Evolutionary conservation across 1,140 invertebrate genomes (phyloP).

Genomic region (Linepithema humile): DNA sequence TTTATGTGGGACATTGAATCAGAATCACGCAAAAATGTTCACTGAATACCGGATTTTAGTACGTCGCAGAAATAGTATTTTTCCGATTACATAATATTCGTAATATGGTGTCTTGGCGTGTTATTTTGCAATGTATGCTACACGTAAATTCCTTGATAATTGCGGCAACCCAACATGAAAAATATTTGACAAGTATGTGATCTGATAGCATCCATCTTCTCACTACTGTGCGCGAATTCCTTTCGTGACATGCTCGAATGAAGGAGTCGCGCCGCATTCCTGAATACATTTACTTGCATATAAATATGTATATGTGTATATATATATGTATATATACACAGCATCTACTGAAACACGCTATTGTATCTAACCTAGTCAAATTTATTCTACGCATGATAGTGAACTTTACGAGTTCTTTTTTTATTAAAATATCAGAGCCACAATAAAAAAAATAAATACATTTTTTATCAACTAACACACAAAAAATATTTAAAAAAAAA

Average conservation of each 20-base stretch:
- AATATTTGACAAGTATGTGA: background rate
- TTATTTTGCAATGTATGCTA: background rate
- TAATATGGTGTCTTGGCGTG: background rate
- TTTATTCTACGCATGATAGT: background rate
- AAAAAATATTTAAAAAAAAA: background rate
- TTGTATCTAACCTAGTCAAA: background rate
- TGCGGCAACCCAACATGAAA: background rate
- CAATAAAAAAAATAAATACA: background rate
- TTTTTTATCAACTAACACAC: background rate
- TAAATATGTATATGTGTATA: background rate
- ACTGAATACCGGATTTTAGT: background rate
- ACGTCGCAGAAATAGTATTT: background rate
- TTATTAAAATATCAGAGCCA: too few relatives aligned
- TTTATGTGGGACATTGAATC: background rate
- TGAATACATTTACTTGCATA: background rate
- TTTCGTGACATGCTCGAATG: conserved; percentile 6
- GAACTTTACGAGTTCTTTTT: background rate
- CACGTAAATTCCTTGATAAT: background rate
- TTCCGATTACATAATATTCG: background rate
- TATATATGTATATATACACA: background rate
- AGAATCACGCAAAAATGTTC: background rate
- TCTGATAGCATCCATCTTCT: conserved; percentile 7
- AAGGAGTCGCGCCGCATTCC: background rate
- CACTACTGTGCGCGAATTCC: background rate
- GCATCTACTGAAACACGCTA: background rate